Evolutionary conservation across 1,140 invertebrate genomes (phyloP).

Genomic region (Oscheius sp.): DNA sequence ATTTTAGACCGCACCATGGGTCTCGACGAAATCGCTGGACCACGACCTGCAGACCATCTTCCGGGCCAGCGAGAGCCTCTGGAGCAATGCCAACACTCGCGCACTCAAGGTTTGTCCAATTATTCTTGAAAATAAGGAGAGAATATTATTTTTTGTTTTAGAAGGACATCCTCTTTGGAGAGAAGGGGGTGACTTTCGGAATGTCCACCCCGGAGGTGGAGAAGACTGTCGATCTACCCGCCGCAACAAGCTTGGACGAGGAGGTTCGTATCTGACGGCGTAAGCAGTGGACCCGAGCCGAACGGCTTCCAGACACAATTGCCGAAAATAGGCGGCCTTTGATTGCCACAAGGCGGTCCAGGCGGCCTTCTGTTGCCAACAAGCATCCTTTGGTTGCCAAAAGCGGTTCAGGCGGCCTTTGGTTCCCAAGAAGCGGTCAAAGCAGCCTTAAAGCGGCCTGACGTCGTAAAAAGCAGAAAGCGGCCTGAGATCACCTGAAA

Average conservation of each 20-base stretch:
- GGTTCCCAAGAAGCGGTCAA: too few relatives aligned
- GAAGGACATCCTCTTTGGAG: conserved; percentile 8
- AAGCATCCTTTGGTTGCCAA: too few relatives aligned
- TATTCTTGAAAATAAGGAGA: neutral
- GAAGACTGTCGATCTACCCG: neutral
- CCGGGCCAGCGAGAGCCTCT: neutral
- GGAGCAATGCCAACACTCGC: neutral
- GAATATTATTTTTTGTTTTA: neutral
- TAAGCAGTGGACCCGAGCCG: too few relatives aligned
- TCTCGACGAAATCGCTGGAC: neutral
- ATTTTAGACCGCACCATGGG: neutral
- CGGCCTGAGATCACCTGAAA: too few relatives aligned
- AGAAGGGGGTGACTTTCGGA: conserved; percentile 6
- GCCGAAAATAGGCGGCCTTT: too few relatives aligned
- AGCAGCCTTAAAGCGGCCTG: too few relatives aligned
- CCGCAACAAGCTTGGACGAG: neutral
- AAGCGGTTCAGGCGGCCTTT: too few relatives aligned
- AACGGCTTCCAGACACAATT: too few relatives aligned
- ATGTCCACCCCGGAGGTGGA: neutral
- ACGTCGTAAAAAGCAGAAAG: too few relatives aligned
- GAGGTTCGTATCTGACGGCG: too few relatives aligned
- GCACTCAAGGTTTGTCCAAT: neutral
- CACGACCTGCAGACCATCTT: neutral
- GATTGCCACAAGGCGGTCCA: too few relatives aligned
- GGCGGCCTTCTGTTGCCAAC: too few relatives aligned